Evolutionary conservation across 1,140 invertebrate genomes (phyloP).

Genomic region (Pristionchus pacificus): DNA sequence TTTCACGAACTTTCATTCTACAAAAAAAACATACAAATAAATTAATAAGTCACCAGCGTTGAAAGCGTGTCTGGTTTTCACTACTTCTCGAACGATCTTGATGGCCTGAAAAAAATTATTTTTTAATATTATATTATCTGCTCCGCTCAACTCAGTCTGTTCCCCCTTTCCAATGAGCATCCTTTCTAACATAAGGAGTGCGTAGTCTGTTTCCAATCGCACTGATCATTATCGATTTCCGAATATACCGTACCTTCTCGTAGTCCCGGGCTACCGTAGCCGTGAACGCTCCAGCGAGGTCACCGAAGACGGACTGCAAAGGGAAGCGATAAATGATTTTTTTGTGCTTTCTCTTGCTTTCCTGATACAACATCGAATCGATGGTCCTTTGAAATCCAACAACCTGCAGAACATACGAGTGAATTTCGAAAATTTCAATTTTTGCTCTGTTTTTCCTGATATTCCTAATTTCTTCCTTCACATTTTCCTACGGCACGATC

Average conservation of each 20-base stretch:
- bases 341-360: too few species aligned
- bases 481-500: too few species aligned
- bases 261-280: constrained; percentile 29
- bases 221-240: not conserved
- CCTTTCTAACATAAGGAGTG: not conserved
- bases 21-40: not conserved
- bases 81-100: not conserved
- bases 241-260: constrained; percentile 17
- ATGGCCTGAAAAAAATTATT: constrained; percentile 3
- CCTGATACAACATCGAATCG: too few species aligned
- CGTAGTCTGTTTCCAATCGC: not conserved
- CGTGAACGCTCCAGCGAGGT: constrained; percentile 22
- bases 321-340: too few species aligned
- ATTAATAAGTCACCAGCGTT: not conserved
- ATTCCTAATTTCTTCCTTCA: too few species aligned
- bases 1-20: not conserved
- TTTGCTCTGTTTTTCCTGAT: too few species aligned
- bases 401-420: too few species aligned
- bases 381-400: too few species aligned
- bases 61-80: not conserved
- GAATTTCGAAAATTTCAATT: too few species aligned
- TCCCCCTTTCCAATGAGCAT: too few species aligned
- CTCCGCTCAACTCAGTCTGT: not conserved
- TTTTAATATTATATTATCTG: not conserved
- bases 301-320: not conserved